Percentiles rank a stretch among this genome's conserved stretches.
Evolutionary conservation across 2,113 vertebrate species (phyloP).

Genomic region (Ramphastos sulfuratus): DNA sequence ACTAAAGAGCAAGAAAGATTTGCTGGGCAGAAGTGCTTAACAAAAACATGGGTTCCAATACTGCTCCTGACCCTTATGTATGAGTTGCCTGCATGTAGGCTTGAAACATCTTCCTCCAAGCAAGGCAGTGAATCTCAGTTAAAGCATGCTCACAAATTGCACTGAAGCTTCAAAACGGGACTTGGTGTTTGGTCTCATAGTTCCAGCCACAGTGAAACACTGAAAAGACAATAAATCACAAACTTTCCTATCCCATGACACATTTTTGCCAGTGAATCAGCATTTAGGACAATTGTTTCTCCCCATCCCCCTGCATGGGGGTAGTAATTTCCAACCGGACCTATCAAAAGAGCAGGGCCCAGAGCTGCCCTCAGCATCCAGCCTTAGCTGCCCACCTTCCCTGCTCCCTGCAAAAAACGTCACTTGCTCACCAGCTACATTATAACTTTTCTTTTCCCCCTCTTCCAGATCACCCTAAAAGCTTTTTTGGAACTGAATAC

Average conservation of each 20-base stretch:
- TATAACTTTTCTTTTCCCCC: not conserved
- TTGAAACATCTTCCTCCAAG: not conserved
- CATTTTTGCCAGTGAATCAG: not conserved
- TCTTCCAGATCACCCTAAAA: not conserved
- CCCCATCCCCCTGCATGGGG: not conserved
- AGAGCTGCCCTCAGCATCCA: not conserved
- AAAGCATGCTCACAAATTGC: not conserved
- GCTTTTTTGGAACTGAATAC: not conserved
- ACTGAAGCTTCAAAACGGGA: not conserved
- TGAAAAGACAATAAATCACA: constrained; percentile 4
- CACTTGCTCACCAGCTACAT: not conserved
- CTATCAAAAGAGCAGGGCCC: not conserved
- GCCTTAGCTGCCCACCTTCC: not conserved
- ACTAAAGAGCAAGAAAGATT: constrained; percentile 2
- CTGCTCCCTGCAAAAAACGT: not conserved
- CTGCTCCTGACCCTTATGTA: not conserved
- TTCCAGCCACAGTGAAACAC: not conserved
- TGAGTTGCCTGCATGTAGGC: not conserved
- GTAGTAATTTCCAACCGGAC: not conserved
- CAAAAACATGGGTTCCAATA: not conserved
- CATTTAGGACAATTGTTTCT: not conserved
- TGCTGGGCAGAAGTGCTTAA: not conserved
- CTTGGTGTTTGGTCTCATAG: fast-evolving
- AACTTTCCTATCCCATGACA: not conserved
- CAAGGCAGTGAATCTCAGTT: not conserved